Evolutionary conservation across 1,140 invertebrate genomes (phyloP).

Genomic region (Procambarus clarkii): DNA sequence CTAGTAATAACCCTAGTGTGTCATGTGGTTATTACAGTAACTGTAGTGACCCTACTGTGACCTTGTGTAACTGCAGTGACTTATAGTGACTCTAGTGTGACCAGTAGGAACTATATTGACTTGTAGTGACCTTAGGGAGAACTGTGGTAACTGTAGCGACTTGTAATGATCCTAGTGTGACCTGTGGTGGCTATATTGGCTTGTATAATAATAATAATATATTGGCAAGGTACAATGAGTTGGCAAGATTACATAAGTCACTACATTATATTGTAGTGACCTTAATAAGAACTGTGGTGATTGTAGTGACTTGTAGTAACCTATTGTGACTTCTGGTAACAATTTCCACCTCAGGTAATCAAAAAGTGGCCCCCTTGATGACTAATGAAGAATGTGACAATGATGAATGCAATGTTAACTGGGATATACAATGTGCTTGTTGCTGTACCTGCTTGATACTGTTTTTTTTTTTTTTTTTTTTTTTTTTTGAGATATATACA

Average conservation of each 20-base stretch:
- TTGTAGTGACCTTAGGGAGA: background rate
- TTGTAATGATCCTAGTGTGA: background rate
- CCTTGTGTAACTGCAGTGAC: background rate
- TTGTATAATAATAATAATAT: too few relatives aligned
- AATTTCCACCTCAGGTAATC: too few relatives aligned
- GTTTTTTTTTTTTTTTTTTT: too few relatives aligned
- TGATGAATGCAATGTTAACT: too few relatives aligned
- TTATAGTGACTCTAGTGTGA: background rate
- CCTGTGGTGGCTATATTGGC: background rate
- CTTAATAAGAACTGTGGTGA: background rate
- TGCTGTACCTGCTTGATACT: too few relatives aligned
- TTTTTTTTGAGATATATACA: too few relatives aligned
- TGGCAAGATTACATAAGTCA: background rate
- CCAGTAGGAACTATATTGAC: background rate
- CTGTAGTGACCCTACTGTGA: background rate
- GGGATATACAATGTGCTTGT: too few relatives aligned
- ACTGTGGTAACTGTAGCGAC: background rate
- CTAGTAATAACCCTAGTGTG: background rate
- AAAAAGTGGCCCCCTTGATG: too few relatives aligned
- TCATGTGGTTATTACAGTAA: background rate
- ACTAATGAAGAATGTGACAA: too few relatives aligned
- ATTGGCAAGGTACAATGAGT: too few relatives aligned
- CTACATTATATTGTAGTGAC: background rate
- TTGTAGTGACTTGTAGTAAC: background rate
- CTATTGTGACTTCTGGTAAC: too few relatives aligned